Percentiles rank a stretch among this genome's conserved stretches.
These are phyloP conservation scores for Cyclopterus lumpus DNA, from an alignment of 2,797 vertebrate species.

Conservation along the genomic window DNA sequence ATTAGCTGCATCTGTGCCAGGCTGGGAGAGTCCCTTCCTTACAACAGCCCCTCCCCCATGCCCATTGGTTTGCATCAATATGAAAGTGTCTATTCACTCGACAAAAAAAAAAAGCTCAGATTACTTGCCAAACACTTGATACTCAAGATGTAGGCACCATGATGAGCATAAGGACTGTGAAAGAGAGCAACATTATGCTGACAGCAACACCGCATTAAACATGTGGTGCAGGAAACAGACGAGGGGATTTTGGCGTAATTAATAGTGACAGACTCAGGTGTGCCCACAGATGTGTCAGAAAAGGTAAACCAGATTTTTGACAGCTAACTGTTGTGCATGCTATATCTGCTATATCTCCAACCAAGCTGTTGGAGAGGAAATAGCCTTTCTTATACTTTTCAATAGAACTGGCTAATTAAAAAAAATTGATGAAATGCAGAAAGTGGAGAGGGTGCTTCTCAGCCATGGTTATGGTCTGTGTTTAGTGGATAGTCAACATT, in stretches of 20 bases:
- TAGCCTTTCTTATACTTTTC: conserved; percentile 41
- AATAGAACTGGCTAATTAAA: conserved; percentile 60
- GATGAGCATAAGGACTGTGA: conserved; percentile 46
- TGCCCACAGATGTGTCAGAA: conserved; percentile 68
- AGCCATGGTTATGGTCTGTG: conserved; percentile 36
- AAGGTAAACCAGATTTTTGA: conserved; percentile 60
- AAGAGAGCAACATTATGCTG: conserved; percentile 55
- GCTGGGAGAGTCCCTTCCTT: background rate
- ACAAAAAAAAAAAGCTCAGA: conserved; percentile 40
- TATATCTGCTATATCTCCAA: conserved; percentile 37
- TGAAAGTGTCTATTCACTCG: conserved; percentile 17
- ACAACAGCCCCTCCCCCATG: conserved; percentile 21
- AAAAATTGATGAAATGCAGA: conserved; percentile 61
- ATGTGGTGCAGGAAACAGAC: conserved; percentile 47
- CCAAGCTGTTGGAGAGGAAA: conserved; percentile 56
- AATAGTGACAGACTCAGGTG: conserved; percentile 74
- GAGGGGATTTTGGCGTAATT: conserved; percentile 65
- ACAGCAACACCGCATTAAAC: conserved; percentile 67
- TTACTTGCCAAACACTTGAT: conserved; percentile 35
- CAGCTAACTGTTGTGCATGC: conserved; percentile 61
- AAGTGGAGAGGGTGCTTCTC: conserved; percentile 40
- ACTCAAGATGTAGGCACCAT: conserved; percentile 18
- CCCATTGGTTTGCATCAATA: conserved; percentile 37
- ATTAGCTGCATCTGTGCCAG: conserved; percentile 20
- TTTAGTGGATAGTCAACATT: conserved; percentile 50